These are phyloP conservation scores for Polypedilum vanderplanki DNA, from an alignment of 1,140 invertebrate genomes.

Conservation along the genomic window DNA sequence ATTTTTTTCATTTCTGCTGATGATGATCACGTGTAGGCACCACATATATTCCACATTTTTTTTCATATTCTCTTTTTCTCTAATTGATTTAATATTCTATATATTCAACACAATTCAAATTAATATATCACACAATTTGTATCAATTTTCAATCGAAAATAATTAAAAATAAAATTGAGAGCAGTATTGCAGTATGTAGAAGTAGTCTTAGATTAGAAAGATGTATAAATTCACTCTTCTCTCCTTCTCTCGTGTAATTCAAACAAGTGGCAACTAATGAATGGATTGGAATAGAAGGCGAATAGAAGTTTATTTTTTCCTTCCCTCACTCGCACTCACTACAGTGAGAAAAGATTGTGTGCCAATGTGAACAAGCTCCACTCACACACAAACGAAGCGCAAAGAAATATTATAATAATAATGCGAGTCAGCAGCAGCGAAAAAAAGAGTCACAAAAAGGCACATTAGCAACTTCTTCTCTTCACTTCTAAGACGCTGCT, in stretches of 20 bases:
- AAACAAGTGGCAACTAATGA: conserved; percentile 29
- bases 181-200: too few relatives aligned
- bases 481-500: background rate
- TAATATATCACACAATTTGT: too few relatives aligned
- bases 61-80: background rate
- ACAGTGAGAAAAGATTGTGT: background rate
- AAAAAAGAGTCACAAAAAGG: background rate
- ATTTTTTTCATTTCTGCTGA: background rate
- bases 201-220: too few relatives aligned
- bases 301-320: conserved; percentile 17
- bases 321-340: background rate
- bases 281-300: conserved; percentile 13
- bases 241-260: conserved; percentile 14
- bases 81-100: background rate
- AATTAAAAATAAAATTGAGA: too few relatives aligned
- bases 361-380: background rate
- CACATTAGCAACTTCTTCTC: background rate
- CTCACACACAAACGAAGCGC: background rate
- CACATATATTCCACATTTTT: conserved; percentile 1
- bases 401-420: background rate
- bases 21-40: conserved; percentile 10
- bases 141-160: too few relatives aligned
- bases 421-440: conserved; percentile 1
- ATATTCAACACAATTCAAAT: too few relatives aligned
- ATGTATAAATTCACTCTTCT: background rate